A percentile compares a stretch with the other conserved stretches of the same genome.
Evolutionary conservation across 2,888 invertebrate species (phyloP).

Genomic region (Lasioglossum lativentre): DNA sequence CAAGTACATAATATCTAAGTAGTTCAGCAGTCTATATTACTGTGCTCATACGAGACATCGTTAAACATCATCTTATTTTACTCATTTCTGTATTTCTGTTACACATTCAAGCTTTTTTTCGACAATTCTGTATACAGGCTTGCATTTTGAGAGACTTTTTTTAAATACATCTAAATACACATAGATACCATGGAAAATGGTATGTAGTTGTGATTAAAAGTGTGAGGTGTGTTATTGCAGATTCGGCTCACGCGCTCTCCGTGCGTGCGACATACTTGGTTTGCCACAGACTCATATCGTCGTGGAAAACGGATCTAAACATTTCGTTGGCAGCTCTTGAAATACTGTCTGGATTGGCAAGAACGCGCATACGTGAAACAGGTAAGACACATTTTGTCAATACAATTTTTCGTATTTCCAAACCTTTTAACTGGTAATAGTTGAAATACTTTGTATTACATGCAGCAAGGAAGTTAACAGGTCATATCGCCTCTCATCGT

Average conservation of each 20-base stretch:
- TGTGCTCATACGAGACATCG: conserved; percentile 38
- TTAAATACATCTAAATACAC: conserved; percentile 5
- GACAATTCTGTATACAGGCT: conserved; percentile 42
- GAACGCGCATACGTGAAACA: conserved; percentile 95
- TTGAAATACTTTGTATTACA: conserved; percentile 65
- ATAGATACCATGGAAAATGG: neutral
- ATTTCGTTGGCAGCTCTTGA: conserved; percentile 97
- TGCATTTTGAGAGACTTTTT: conserved; percentile 38
- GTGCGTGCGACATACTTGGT: conserved; percentile 97
- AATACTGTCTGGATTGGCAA: conserved; percentile 94
- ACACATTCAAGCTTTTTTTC: conserved; percentile 39
- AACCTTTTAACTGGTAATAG: conserved; percentile 26
- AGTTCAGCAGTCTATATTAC: conserved; percentile 56
- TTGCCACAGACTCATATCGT: conserved; percentile 96
- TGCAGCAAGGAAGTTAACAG: conserved; percentile 86
- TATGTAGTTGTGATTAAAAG: conserved; percentile 3
- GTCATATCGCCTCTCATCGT: conserved; percentile 76
- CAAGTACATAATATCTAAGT: conserved; percentile 66
- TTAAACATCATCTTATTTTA: conserved; percentile 56
- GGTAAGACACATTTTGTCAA: conserved; percentile 86
- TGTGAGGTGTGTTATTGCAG: conserved; percentile 84
- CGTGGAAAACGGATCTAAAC: conserved; percentile 98
- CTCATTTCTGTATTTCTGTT: conserved; percentile 51
- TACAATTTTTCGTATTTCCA: neutral
- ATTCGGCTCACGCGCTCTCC: conserved; percentile 94